phyloP scores from a whole-genome alignment of 2,113 vertebrate genomes.

The Cheirogaleus medius region DNA sequence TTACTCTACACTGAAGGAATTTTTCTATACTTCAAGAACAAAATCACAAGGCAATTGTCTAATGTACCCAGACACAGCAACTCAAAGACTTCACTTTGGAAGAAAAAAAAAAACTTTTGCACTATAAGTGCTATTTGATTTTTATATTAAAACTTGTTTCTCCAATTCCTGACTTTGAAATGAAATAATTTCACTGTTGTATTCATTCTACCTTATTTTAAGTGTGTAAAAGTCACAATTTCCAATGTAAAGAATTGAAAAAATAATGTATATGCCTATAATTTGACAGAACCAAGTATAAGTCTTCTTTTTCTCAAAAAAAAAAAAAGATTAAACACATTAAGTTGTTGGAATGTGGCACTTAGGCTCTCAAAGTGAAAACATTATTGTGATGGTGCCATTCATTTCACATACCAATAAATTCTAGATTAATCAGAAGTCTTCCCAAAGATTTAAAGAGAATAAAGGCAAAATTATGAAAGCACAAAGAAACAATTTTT shows the following conservation, averaged over 20 bases:
- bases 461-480: neutral
- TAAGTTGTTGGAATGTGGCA: neutral
- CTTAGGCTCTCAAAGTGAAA: neutral
- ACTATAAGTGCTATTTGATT: neutral
- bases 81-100: neutral
- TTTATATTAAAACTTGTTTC: neutral
- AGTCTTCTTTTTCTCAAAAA: neutral
- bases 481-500: neutral
- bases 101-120: neutral
- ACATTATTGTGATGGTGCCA: neutral
- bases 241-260: neutral
- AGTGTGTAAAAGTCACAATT: neutral
- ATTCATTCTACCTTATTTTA: neutral
- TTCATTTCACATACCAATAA: neutral
- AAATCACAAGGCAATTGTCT: neutral
- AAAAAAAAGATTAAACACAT: neutral
- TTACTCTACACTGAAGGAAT: neutral
- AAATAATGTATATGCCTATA: neutral
- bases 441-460: neutral
- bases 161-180: neutral
- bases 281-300: neutral
- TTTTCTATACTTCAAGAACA: neutral
- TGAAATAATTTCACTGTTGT: neutral
- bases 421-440: neutral
- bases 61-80: neutral